These are phyloP conservation scores for Drosophila incognita DNA, from an alignment of 2,888 invertebrate species.

Conservation along the genomic window DNA sequence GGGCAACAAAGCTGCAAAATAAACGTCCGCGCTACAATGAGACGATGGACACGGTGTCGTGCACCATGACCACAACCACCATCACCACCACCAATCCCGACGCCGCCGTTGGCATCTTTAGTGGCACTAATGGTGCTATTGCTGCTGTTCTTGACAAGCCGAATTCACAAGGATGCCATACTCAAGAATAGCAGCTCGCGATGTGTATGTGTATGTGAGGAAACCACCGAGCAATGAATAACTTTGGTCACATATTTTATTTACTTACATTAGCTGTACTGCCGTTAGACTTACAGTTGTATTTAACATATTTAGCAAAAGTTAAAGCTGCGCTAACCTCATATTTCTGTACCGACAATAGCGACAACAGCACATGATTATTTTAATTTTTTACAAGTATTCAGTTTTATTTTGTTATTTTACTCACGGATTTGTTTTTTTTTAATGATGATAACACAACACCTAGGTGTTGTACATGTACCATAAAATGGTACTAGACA, in stretches of 20 bases:
- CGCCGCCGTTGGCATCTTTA: neutral
- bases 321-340: constrained; percentile 14
- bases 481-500: constrained; percentile 30
- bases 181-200: constrained; percentile 41
- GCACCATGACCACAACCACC: neutral
- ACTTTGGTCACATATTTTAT: constrained; percentile 23
- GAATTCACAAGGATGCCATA: constrained; percentile 4
- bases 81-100: neutral
- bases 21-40: constrained; percentile 65
- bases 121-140: neutral
- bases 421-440: neutral
- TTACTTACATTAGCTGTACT: constrained; percentile 13
- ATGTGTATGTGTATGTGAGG: constrained; percentile 26
- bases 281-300: neutral
- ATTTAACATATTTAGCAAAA: constrained; percentile 21
- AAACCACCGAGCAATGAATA: constrained; percentile 50
- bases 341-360: constrained; percentile 21
- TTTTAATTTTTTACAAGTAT: neutral
- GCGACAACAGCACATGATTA: constrained; percentile 24
- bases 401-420: neutral
- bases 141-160: neutral
- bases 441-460: neutral
- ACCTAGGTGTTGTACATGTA: neutral
- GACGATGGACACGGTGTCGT: constrained; percentile 2
- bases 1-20: constrained; percentile 58